Base-by-base conservation (phyloP, 2,113 vertebrate genomes). In the Callocephalon fimbriatum region DNA sequence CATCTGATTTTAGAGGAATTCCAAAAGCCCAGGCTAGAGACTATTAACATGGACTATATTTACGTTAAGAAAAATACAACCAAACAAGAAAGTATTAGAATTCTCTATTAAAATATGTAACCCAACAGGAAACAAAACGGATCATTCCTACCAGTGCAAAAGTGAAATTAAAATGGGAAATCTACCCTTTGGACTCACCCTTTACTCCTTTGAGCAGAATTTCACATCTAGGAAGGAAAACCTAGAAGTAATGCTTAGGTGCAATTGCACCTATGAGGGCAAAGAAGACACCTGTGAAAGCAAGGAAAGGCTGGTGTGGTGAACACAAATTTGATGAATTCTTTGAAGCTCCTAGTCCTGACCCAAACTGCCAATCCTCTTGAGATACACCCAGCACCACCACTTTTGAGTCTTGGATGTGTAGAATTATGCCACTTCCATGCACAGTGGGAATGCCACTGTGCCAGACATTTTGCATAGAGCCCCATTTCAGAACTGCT, bases 391-490 rank as follows among this genome's bases (percentile, higher is more conserved):
- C 29, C 47, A 68, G 45, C 6, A 61, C 23, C 40, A 25, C 16
- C 29, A 8, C 16, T 70, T 62, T 31, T 54, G 8, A 31, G 53
- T 26, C 40, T 40, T 31, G 29, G 19, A n/a, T 40, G 29, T 9
- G 29, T 53, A 20, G 25, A 35, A 70, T 68, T 35, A 62, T 12
- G 29, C 17, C 37, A 38, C 37, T 74, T 26, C 38, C 9, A 16
- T 35, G n/a, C 63, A 42, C 16, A 22, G 15, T 14, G 21, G 11
- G 7, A 27, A 7, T 70, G 20, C 10, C 63, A 63, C n/a, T 21
- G 12, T 62, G 32, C 18, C 53, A 44, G n/a, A 19, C 0, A 0
- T 78, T 65, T 83, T 8, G 2, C 87, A 67, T 4, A 53, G 58
- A 80, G 4, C 1, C 27, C 16, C 31, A n/a, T 73, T 65, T 54